These are phyloP conservation scores for Oopsacas minuta DNA, from an alignment of 37 sponge, comb jelly and placozoan genomes.

Conservation along the genomic window DNA sequence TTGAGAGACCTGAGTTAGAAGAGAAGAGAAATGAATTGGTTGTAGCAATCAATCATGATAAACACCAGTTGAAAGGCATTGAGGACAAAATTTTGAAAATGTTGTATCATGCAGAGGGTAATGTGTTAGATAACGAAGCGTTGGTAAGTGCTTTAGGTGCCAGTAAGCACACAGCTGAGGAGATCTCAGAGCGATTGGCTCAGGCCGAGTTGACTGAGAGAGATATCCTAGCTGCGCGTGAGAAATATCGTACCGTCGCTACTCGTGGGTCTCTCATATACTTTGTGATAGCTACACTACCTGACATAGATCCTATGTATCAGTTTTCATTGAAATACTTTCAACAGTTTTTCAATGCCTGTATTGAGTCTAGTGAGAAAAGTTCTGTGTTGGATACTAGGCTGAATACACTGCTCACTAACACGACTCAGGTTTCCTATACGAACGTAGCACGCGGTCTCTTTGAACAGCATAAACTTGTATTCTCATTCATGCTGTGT, in stretches of 20 bases:
- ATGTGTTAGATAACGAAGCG: constrained; percentile 92
- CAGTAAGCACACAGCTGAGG: constrained; percentile 73
- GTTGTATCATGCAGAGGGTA: constrained; percentile 90
- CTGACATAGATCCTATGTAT: constrained; percentile 98
- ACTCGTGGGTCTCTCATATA: constrained; percentile 91
- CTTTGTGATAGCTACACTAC: constrained; percentile 87
- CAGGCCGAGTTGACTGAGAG: constrained; percentile 92
- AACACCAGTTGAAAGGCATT: constrained; percentile 86
- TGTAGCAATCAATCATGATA: constrained; percentile 78
- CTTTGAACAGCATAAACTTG: constrained; percentile 93
- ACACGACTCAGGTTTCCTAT: constrained; percentile 60
- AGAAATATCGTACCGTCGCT: constrained; percentile 88
- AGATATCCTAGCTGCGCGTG: constrained; percentile 73
- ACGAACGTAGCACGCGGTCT: constrained; percentile 89
- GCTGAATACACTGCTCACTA: constrained; percentile 59
- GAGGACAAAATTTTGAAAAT: constrained; percentile 87
- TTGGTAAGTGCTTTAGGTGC: constrained; percentile 75
- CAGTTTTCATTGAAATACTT: constrained; percentile 99
- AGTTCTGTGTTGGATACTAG: constrained; percentile 54
- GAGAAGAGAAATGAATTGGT: constrained; percentile 84
- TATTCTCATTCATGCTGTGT: constrained; percentile 96
- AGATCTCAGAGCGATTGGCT: constrained; percentile 69
- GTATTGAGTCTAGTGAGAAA: constrained; percentile 86
- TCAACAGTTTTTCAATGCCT: constrained; percentile 64
- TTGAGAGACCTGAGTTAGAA: constrained; percentile 92